Evolutionary conservation across 2,797 vertebrate species (phyloP), one percentile per base, ranked within the genome.

Genomic region (Catamblyrhynchus diadema): DNA sequence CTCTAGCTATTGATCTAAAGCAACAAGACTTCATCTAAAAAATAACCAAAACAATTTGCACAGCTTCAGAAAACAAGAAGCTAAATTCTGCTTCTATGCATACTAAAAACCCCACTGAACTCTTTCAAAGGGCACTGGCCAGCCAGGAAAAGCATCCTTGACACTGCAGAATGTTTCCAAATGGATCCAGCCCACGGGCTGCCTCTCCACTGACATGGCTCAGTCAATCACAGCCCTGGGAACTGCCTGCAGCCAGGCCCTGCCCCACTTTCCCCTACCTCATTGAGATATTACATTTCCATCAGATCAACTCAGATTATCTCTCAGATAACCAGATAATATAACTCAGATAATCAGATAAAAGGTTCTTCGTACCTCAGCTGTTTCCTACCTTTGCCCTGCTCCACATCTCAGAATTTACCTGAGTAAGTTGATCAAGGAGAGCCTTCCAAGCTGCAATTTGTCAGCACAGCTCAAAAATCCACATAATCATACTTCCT

Each of bases 131-230:
- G 35, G 24, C 47, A 61, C 25, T 51, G 30, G 13, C 50, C 35
- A 11, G 47, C 9, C 25, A 82, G 25, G 11, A 80, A 25, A 79
- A 41, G 32, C 41, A 59, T 44, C 39, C 61, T 35, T 23, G 35
- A 13, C 45, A 37, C 12, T 0, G 0, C 13, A 47, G 37, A 61
- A 60, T 1, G 1, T 4, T 84, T 67, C 74, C 75, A 53, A 21
- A 41, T 2, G 41, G 33, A 35, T 69, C 56, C 47, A 53, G 20
- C n/a, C 27, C 23, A 18, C 30, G 57, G 8, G 12, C 32, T 73
- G 66, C n/a, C 35, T 23, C 16, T 21, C 37, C n/a, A 48, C 50
- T 50, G 70, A 28, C 15, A 16, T 14, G 62, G 12, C n/a, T 56
- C 39, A 51, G 42, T 39, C 54, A 42, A 1, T 10, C 1, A 8